These are phyloP conservation scores for Agrochola circellaris DNA, from an alignment of 2,888 invertebrate species.

Conservation along the genomic window DNA sequence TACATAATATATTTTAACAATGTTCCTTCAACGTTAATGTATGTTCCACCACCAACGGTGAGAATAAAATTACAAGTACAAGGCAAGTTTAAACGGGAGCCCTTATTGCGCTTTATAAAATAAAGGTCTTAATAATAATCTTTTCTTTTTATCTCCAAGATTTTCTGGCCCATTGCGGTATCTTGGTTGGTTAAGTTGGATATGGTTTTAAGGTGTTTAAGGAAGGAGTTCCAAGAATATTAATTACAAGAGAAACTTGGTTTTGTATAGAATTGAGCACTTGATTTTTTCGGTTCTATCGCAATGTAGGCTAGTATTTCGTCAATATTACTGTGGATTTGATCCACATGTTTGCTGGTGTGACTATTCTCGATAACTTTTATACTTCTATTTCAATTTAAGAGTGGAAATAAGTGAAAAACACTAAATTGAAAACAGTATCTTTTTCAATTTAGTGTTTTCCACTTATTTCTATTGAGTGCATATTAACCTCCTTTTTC, in stretches of 20 bases:
- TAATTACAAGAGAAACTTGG: background rate
- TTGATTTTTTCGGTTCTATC: too few relatives aligned
- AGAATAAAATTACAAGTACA: conserved; percentile 53
- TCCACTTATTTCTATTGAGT: background rate
- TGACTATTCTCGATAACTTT: background rate
- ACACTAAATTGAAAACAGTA: too few relatives aligned
- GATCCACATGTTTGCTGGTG: background rate
- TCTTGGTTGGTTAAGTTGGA: background rate
- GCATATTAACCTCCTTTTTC: background rate
- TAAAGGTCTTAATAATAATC: conserved; percentile 25
- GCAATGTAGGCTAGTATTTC: background rate
- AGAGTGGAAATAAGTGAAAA: too few relatives aligned
- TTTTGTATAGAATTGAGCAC: background rate
- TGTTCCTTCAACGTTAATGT: conserved; percentile 49
- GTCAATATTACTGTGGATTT: background rate
- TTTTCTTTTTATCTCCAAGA: conserved; percentile 14
- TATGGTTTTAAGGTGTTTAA: conserved; percentile 1
- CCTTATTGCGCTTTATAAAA: conserved; percentile 27
- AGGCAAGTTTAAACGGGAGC: conserved; percentile 39
- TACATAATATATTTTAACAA: conserved; percentile 53
- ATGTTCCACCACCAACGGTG: conserved; percentile 42
- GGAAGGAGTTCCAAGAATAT: background rate
- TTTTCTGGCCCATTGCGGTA: conserved; percentile 4
- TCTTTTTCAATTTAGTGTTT: background rate
- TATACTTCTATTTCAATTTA: too few relatives aligned